Evolutionary conservation across 2,888 invertebrate species (phyloP).

Genomic region (Eutolmus rufibarbis): DNA sequence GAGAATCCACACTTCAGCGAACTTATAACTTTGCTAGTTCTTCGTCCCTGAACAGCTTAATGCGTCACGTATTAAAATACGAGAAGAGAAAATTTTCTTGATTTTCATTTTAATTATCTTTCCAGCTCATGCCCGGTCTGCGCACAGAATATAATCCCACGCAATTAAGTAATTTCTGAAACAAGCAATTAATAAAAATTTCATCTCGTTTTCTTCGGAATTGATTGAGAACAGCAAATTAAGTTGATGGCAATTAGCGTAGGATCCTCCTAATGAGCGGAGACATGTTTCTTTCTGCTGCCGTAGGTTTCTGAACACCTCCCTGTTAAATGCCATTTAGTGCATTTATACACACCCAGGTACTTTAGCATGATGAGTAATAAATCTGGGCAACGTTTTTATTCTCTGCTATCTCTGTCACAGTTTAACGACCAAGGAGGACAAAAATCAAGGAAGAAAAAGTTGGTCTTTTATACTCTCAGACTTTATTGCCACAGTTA

Average conservation of each 20-base stretch:
- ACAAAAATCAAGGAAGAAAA: neutral
- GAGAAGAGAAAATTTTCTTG: neutral
- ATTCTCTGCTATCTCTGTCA: neutral
- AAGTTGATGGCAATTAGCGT: constrained; percentile 43
- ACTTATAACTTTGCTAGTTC: neutral
- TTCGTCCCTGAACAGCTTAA: neutral
- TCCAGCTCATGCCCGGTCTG: neutral
- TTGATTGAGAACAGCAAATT: neutral
- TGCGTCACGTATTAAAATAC: neutral
- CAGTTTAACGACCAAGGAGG: neutral
- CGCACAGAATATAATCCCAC: constrained; percentile 6
- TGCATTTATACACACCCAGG: neutral
- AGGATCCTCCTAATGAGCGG: constrained; percentile 42
- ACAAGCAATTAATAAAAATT: constrained; percentile 18
- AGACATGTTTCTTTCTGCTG: constrained; percentile 13
- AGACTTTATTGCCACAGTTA: neutral
- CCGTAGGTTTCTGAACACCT: neutral
- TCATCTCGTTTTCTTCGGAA: neutral
- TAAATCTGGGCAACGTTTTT: neutral
- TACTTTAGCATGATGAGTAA: neutral
- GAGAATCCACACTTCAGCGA: neutral
- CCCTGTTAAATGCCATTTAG: neutral
- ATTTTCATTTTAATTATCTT: neutral
- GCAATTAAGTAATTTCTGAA: constrained; percentile 9
- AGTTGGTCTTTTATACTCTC: neutral